Base-by-base conservation (phyloP, 1,140 invertebrate genomes). In the Drosophila kepulauana region DNA sequence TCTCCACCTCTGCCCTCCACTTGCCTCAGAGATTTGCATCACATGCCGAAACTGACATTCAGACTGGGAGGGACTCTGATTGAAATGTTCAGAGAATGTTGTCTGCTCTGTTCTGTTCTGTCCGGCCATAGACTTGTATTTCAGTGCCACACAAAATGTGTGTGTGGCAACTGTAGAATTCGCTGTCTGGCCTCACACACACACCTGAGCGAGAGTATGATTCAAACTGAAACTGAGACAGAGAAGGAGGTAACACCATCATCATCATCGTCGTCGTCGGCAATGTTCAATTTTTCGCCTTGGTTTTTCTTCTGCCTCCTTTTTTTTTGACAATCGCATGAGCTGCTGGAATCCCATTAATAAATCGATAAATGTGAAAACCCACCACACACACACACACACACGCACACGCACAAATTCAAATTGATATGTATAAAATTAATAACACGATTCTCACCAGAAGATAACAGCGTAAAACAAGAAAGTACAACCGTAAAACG, bases 81-180 rank as follows among this genome's bases (percentile, higher is more conserved):
- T 88, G 82, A 86, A 82, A 82, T 82, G 79, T 57, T 74, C 67
- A 64, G 68, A 64, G 68, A 72, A 65, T 65, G 61, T 52, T 41
- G 64, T 5, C 57, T 48, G 15, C 41, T 61, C 30, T 64, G 63
- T 59, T 79, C 71, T 73, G 66, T 81, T 25, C 20, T 64, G 62
- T 71, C 35, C 64, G 72, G 78, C 51, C 11, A 30, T 30, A 28
- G 20, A 51, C 38, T 51, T 28, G 16, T 3, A 16, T 15, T 48
- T 48, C 13, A 7, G 20, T 8, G 48, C 1, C 30, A 33, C 30
- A 33, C 6, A 1, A 33, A 33, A 33, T 11, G 15, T 28, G 11
- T 1, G 2, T 16, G 28, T 13, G 48, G 48, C 41, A 13, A 43
- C n/a, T 13, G 41, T 43, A 43, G 4, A n/a, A 43, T n/a, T 41